Evolutionary conservation across 2,113 vertebrate species (phyloP), one percentile per base, ranked within the genome.

Genomic region (Pluvialis apricaria): DNA sequence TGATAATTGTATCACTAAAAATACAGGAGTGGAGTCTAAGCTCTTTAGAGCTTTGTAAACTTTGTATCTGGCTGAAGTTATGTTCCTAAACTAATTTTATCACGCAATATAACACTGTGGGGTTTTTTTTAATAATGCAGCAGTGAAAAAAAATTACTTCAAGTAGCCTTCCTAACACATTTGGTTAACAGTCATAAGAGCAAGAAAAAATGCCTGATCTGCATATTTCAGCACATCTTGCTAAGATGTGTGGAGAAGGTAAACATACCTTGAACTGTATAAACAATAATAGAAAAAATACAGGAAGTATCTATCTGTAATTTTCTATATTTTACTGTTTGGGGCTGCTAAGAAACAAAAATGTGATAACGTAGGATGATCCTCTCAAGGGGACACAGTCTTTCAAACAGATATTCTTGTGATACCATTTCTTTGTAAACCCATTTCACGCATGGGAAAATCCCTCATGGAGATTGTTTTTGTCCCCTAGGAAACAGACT

Each of bases 31-130:
- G 51, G 47, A 77, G 28, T 64, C 54, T 54, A 88, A 75, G n/a
- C 36, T 85, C 13, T 90, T 90, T 20, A 66, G 66, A 72, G 45
- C 44, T 96, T 94, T 94, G 36, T 80, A 85, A 94, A 89, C 28
- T 75, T 87, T 5, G 3, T 57, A 21, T 73, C 79, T 86, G 40
- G 11, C 32, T 66, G 76, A 80, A 88, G 49, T 83, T 80, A 69
- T n/a, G n/a, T 36, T 95, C 38, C 21, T 92, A 92, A 90, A 73
- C 24, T 40, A 73, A 82, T 94, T 92, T 91, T 94, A 69, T 87
- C 57, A 57, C 2, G 6, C 47, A 68, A 4, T 89, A 36, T 78
- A 91, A 86, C 13, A 47, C 28, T 44, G 3, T 31, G 34, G 9
- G 2, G 2, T 3, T 34, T 42, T 73, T 75, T 90, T 77, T 40